These are phyloP conservation scores for Vireo griseus DNA, from an alignment of 2,797 vertebrate species.

Conservation along the genomic window DNA sequence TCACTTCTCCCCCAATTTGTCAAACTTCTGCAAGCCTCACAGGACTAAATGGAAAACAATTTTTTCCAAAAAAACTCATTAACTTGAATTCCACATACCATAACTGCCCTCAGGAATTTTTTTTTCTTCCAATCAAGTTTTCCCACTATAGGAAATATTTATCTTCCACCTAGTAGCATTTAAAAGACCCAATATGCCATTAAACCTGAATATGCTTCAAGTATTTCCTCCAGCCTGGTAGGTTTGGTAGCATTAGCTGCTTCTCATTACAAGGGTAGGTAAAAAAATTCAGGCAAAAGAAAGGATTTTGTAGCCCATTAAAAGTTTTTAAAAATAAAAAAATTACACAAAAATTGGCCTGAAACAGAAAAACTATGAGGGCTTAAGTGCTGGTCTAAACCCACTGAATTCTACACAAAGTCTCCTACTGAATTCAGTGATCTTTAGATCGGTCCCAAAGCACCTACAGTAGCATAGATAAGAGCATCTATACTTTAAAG, in stretches of 20 bases:
- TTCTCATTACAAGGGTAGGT: neutral
- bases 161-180: conserved; percentile 35
- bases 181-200: conserved; percentile 24
- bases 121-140: conserved; percentile 33
- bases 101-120: conserved; percentile 42
- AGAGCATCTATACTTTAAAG: neutral
- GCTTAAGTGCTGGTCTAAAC: neutral
- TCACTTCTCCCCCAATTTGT: neutral
- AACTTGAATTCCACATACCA: conserved; percentile 35
- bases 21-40: conserved; percentile 32
- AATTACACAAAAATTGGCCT: neutral
- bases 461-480: neutral
- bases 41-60: conserved; percentile 18
- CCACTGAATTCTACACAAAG: neutral
- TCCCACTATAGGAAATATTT: conserved; percentile 43
- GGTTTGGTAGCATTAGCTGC: neutral
- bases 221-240: neutral
- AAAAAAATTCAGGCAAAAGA: neutral
- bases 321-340: neutral
- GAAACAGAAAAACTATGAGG: neutral
- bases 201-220: conserved; percentile 17
- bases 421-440: neutral
- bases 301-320: neutral
- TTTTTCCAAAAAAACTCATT: conserved; percentile 17
- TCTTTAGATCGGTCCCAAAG: neutral